Evolutionary conservation across 2,113 vertebrate genomes (phyloP).

Genomic region (Hipposideros armiger): DNA sequence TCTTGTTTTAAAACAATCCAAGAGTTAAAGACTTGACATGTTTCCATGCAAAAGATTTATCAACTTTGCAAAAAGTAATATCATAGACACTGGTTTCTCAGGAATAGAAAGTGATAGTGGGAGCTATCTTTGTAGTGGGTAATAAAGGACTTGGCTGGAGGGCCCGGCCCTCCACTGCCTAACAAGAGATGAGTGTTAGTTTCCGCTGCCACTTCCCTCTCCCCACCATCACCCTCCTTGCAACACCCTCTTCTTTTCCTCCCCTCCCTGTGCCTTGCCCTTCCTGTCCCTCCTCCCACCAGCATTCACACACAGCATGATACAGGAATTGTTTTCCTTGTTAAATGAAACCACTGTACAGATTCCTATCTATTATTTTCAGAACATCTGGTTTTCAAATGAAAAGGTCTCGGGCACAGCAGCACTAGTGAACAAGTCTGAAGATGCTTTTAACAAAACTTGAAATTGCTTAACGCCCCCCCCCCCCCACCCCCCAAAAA

Average conservation of each 20-base stretch:
- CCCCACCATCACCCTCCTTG: rapidly evolving
- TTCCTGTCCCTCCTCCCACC: not conserved
- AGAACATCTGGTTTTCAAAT: conserved; percentile 82
- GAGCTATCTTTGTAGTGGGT: not conserved
- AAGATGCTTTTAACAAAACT: conserved; percentile 52
- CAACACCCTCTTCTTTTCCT: not conserved
- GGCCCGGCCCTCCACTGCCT: not conserved
- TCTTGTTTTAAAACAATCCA: conserved; percentile 43
- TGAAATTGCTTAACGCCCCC: not conserved
- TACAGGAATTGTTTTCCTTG: conserved; percentile 2
- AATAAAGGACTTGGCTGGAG: not conserved
- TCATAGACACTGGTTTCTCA: not conserved
- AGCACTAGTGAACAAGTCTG: not conserved
- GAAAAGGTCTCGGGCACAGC: conserved; percentile 65
- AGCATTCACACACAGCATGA: not conserved
- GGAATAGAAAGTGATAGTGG: not conserved
- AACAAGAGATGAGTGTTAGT: rapidly evolving
- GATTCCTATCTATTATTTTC: conserved; percentile 77
- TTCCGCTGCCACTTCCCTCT: rapidly evolving
- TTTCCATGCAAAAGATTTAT: not conserved
- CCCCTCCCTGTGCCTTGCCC: not conserved
- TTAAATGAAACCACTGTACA: conserved; percentile 35
- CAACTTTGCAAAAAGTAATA: not conserved
- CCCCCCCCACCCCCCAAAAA: not conserved
- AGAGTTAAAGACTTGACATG: not conserved